A percentile compares a stretch with the other conserved stretches of the same genome.
phyloP scores from a whole-genome alignment of 2,888 invertebrate genomes.

The Ichneumoninae sp. region DNA sequence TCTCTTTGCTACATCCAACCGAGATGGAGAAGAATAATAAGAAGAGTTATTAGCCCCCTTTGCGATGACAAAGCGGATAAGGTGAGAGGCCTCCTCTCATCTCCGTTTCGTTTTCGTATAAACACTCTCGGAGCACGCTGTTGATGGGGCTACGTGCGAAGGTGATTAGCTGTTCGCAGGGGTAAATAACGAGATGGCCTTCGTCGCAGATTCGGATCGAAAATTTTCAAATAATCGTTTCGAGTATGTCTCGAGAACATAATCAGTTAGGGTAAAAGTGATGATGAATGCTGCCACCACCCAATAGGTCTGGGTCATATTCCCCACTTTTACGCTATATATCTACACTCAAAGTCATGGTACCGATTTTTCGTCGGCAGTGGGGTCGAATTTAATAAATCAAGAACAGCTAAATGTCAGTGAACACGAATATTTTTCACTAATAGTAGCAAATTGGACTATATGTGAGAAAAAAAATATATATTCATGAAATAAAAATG shows the following conservation, averaged over 20 bases:
- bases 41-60: slow-evolving; percentile 76
- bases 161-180: slow-evolving; percentile 79
- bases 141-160: slow-evolving; percentile 66
- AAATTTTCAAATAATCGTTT: slow-evolving; percentile 20
- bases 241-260: not conserved
- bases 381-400: not conserved
- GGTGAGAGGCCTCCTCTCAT: slow-evolving; percentile 58
- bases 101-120: slow-evolving; percentile 58
- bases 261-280: not conserved
- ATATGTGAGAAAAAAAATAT: not conserved
- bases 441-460: not conserved
- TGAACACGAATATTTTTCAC: not conserved
- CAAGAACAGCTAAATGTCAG: not conserved
- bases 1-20: slow-evolving; percentile 61
- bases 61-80: slow-evolving; percentile 81
- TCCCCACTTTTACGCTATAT: no score
- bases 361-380: not conserved
- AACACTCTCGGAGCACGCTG: slow-evolving; percentile 47
- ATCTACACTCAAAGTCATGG: no score
- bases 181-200: slow-evolving; percentile 52
- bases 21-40: slow-evolving; percentile 69
- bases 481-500: not conserved
- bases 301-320: not conserved
- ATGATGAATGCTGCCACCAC: not conserved
- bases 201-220: slow-evolving; percentile 47